Evolutionary conservation across 1,140 invertebrate genomes (phyloP), one percentile per base, ranked within the genome.

Genomic region (Aphaenogaster ashmeadi): DNA sequence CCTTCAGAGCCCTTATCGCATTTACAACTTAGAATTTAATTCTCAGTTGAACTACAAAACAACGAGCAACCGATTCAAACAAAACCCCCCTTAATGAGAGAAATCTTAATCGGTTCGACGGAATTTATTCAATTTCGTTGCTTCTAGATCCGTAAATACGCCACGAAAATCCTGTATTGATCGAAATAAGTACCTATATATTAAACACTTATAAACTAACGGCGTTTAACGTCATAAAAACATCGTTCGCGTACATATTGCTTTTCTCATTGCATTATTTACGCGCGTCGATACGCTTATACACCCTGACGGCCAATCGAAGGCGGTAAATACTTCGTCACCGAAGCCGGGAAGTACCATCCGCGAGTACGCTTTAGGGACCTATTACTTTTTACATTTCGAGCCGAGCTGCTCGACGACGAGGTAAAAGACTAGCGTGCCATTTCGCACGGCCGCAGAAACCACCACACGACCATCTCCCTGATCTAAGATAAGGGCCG

Each of bases 291-390:
- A 86, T 52, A 41, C 33, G 27, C 13, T 64, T 78, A 78, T 66
- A 56, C 36, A 27, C 58, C 58, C 21, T 58, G 81, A 86, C 80
- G 87, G 64, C 80, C 88, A 75, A 89, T 89, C 74, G 81, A 33
- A 71, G 44, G 54, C 74, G 58, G 36, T 86, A 86, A 89, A 88
- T 86, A 89, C 66, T 86, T 89, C 64, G 72, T 86, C 88, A 80
- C 71, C 77, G 62, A 86, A 3, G 58, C 47, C 66, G 56, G 47
- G 79, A 81, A 89, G 88, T 62, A 67, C 52, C 69, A 89, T 84
- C 27, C 36, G 21, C 74, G 81, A 84, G 58, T 56, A 50, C 41
- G 41, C 69, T 84, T 75, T 27, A 74, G 81, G 78, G 87, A 79
- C 60, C 87, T 60, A 75, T 89, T 80, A 89, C 67, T 86, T 69